Percentiles rank a stretch among this genome's conserved stretches.
Evolutionary conservation across 2,113 vertebrate species (phyloP).

Genomic region (Nannobrachium achirus): DNA sequence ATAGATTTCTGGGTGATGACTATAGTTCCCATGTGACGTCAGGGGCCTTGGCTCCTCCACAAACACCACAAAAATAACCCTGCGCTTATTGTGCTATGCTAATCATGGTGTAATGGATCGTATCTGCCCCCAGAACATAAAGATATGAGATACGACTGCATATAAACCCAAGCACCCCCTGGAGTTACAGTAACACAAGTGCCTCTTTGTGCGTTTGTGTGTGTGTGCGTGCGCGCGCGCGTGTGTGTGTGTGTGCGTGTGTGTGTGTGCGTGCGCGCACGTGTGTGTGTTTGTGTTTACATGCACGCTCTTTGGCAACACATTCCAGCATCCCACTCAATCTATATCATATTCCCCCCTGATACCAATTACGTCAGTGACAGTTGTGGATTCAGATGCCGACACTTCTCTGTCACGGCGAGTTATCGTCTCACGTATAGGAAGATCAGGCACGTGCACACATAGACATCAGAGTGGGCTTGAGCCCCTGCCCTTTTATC

Average conservation of each 20-base stretch:
- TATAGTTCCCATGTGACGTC: too few relatives aligned
- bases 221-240: background rate
- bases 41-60: constrained; percentile 14
- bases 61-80: constrained; percentile 17
- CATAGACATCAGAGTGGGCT: too few relatives aligned
- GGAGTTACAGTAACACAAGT: constrained; percentile 42
- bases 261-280: background rate
- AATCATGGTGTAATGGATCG: constrained; percentile 34
- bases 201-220: background rate
- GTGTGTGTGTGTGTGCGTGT: constrained; percentile 16
- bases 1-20: too few relatives aligned
- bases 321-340: constrained; percentile 20
- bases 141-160: constrained; percentile 28
- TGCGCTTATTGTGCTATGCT: constrained; percentile 11
- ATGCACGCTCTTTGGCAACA: constrained; percentile 34
- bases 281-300: constrained; percentile 18
- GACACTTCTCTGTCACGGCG: constrained; percentile 60
- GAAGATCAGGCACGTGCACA: too few relatives aligned
- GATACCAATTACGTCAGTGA: constrained; percentile 40
- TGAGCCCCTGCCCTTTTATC: too few relatives aligned
- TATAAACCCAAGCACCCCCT: constrained; percentile 24
- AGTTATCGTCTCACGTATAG: constrained; percentile 23
- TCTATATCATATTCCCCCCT: constrained; percentile 33
- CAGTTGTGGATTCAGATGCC: constrained; percentile 72
- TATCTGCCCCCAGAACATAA: constrained; percentile 43